These are phyloP conservation scores for Diglossa cyanea DNA, from an alignment of 2,797 vertebrate species.

Conservation along the genomic window DNA sequence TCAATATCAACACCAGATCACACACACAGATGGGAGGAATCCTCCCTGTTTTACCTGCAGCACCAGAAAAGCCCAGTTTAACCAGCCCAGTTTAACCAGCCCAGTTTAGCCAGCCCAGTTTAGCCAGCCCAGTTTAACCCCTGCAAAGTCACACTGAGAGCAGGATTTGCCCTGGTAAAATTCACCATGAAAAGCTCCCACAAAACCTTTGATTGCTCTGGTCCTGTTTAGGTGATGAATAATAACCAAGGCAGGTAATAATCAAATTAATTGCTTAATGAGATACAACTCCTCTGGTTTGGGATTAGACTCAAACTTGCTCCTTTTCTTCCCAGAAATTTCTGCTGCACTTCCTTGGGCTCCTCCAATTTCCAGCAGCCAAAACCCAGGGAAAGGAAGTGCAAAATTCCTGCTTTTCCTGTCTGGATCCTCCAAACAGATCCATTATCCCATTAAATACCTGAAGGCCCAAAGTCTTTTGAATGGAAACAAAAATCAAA, in stretches of 20 bases:
- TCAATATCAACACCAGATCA: neutral
- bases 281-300: neutral
- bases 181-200: neutral
- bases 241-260: neutral
- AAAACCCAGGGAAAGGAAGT: neutral
- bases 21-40: neutral
- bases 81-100: neutral
- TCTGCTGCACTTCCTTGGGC: neutral
- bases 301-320: neutral
- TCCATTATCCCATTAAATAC: neutral
- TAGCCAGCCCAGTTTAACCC: no score
- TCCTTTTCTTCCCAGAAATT: neutral
- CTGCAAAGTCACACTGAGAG: accelerated
- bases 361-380: neutral
- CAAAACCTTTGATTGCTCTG: neutral
- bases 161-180: neutral
- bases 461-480: neutral
- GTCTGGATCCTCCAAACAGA: neutral
- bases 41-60: neutral
- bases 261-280: neutral
- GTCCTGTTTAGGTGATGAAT: neutral
- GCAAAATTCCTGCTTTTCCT: neutral
- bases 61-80: neutral
- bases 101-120: neutral
- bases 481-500: neutral